These are phyloP conservation scores for Petrophora chlorosata DNA, from an alignment of 2,888 invertebrate species.

Conservation along the genomic window DNA sequence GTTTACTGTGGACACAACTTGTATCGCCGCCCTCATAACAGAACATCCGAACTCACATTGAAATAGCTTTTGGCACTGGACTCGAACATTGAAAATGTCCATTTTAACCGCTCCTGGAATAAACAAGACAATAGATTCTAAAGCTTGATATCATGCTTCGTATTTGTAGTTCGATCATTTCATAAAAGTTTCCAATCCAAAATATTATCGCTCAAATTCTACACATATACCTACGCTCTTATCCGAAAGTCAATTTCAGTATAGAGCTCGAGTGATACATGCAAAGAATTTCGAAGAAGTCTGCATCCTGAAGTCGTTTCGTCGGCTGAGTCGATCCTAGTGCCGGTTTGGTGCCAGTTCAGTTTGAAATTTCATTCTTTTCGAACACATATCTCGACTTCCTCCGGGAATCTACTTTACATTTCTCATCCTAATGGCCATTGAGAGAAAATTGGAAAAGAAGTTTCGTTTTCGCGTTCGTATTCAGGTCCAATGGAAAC, in stretches of 20 bases:
- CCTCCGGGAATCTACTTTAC: slow-evolving; percentile 80
- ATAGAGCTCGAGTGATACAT: slow-evolving; percentile 44
- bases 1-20: slow-evolving; percentile 62
- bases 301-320: slow-evolving; percentile 58
- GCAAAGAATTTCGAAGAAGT: slow-evolving; percentile 53
- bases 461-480: slow-evolving; percentile 74
- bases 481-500: slow-evolving; percentile 60
- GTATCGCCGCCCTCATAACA: slow-evolving; percentile 43
- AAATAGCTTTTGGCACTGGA: slow-evolving; percentile 41
- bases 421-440: slow-evolving; percentile 84
- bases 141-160: background rate
- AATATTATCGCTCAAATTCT: slow-evolving; percentile 24
- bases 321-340: slow-evolving; percentile 45
- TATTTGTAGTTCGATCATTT: slow-evolving; percentile 2
- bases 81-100: slow-evolving; percentile 22
- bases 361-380: slow-evolving; percentile 80
- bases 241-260: slow-evolving; percentile 27
- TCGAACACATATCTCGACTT: slow-evolving; percentile 79
- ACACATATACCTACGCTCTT: slow-evolving; percentile 15
- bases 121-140: slow-evolving; percentile 5
- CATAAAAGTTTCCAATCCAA: slow-evolving; percentile 12
- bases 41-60: slow-evolving; percentile 45
- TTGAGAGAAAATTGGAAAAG: slow-evolving; percentile 82
- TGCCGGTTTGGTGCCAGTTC: slow-evolving; percentile 61
- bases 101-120: slow-evolving; percentile 6